Evolutionary conservation across 2,113 vertebrate species (phyloP).

Genomic region (Hoplias malabaricus): DNA sequence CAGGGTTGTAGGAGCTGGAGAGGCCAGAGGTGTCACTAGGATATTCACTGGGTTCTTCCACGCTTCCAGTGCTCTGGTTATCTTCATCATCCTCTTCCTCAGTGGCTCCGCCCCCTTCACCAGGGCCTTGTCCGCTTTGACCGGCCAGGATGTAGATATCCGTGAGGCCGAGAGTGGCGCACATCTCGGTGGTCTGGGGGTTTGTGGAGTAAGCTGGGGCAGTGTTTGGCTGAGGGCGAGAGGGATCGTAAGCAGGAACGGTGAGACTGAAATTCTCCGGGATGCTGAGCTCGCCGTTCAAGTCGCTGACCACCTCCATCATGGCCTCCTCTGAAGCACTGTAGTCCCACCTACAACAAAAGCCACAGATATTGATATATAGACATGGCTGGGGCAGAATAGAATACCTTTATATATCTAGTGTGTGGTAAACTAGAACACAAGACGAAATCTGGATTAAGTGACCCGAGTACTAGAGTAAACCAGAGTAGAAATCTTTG

Average conservation of each 20-base stretch:
- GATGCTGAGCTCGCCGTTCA: constrained; percentile 82
- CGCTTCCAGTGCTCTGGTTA: constrained; percentile 76
- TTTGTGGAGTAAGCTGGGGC: constrained; percentile 78
- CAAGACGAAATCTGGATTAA: background rate
- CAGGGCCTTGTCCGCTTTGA: constrained; percentile 59
- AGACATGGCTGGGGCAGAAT: background rate
- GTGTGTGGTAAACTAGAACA: too few relatives aligned
- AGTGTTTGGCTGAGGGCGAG: constrained; percentile 71
- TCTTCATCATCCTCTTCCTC: constrained; percentile 70
- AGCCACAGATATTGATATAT: background rate
- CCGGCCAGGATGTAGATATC: constrained; percentile 83
- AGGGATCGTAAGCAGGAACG: constrained; percentile 79
- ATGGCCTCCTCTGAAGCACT: constrained; percentile 82
- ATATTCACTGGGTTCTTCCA: constrained; percentile 87
- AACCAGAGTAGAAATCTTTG: too few relatives aligned
- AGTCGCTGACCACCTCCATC: constrained; percentile 80
- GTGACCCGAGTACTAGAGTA: background rate
- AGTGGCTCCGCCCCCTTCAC: constrained; percentile 54
- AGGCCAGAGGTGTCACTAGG: constrained; percentile 84
- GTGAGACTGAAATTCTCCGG: constrained; percentile 89
- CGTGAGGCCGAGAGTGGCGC: constrained; percentile 84
- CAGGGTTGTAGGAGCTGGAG: constrained; percentile 87
- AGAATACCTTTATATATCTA: background rate
- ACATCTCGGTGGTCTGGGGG: constrained; percentile 94
- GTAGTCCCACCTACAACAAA: constrained; percentile 88